These are phyloP conservation scores for Chaenogobius annularis DNA, from an alignment of 2,113 vertebrate genomes.

Conservation along the genomic window DNA sequence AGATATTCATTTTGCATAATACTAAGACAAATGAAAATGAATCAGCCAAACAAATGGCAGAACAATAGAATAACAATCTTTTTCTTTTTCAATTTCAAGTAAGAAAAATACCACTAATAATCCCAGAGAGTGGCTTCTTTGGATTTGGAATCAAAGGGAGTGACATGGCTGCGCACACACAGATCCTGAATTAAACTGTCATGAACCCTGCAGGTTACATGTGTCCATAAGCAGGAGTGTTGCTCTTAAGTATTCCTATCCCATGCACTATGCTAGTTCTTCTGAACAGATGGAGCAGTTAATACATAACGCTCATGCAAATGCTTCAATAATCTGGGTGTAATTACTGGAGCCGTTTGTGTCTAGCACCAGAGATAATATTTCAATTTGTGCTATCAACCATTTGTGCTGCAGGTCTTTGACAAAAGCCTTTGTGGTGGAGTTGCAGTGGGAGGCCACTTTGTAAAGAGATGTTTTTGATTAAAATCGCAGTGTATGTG, in stretches of 20 bases:
- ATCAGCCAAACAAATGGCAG: too few relatives aligned
- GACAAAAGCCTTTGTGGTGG: constrained; percentile 2
- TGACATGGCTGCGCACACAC: too few relatives aligned
- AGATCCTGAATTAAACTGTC: too few relatives aligned
- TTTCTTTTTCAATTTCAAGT: too few relatives aligned
- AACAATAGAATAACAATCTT: too few relatives aligned
- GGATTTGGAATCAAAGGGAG: too few relatives aligned
- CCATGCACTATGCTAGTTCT: neutral
- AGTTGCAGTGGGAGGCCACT: neutral
- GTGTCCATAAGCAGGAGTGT: constrained; percentile 3
- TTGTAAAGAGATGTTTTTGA: neutral
- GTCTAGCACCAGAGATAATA: constrained; percentile 56
- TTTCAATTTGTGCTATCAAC: constrained; percentile 70
- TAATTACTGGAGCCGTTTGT: constrained; percentile 60
- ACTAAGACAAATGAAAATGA: too few relatives aligned
- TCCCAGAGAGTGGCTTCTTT: too few relatives aligned
- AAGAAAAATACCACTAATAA: too few relatives aligned
- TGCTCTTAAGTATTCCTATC: neutral
- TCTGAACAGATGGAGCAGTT: constrained; percentile 63
- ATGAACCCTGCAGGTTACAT: neutral
- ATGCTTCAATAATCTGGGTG: constrained; percentile 50
- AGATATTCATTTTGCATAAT: too few relatives aligned
- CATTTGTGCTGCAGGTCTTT: constrained; percentile 42
- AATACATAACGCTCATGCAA: constrained; percentile 56
- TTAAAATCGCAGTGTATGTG: neutral